These are phyloP conservation scores for Acanthochromis polyacanthus DNA, from an alignment of 2,113 vertebrate genomes.

Conservation along the genomic window DNA sequence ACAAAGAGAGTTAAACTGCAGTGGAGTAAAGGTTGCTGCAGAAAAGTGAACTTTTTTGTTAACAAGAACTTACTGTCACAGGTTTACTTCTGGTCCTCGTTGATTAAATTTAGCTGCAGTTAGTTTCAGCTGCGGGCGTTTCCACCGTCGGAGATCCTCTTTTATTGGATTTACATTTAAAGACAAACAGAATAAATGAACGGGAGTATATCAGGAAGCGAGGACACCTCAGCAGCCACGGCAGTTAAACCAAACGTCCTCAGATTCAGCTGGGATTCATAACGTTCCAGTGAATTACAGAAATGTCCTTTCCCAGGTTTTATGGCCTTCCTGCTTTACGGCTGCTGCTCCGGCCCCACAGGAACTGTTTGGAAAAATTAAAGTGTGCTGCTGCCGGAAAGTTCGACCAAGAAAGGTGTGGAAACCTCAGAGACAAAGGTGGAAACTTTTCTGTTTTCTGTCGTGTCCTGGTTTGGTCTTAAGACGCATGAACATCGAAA, in stretches of 20 bases:
- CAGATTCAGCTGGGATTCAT: constrained; percentile 54
- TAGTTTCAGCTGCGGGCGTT: no score
- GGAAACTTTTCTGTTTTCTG: no score
- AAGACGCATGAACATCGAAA: background rate
- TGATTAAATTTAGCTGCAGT: no score
- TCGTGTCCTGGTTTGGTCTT: background rate
- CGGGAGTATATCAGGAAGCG: constrained; percentile 31
- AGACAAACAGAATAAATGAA: constrained; percentile 53
- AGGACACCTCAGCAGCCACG: constrained; percentile 20
- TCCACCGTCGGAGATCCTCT: background rate
- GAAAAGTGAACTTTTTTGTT: no score
- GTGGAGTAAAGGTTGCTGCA: no score
- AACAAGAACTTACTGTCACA: no score
- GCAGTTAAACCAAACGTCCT: constrained; percentile 33
- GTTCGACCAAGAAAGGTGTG: background rate
- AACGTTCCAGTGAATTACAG: constrained; percentile 69
- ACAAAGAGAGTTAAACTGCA: no score
- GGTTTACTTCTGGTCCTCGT: no score
- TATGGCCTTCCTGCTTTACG: constrained; percentile 47
- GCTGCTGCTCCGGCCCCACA: constrained; percentile 47
- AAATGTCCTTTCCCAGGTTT: constrained; percentile 59
- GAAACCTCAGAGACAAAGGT: background rate
- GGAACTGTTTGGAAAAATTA: constrained; percentile 55
- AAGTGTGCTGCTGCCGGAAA: constrained; percentile 30
- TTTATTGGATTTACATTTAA: constrained; percentile 33